Evolutionary conservation across 2,797 vertebrate species (phyloP).

Genomic region (Parambassis ranga): DNA sequence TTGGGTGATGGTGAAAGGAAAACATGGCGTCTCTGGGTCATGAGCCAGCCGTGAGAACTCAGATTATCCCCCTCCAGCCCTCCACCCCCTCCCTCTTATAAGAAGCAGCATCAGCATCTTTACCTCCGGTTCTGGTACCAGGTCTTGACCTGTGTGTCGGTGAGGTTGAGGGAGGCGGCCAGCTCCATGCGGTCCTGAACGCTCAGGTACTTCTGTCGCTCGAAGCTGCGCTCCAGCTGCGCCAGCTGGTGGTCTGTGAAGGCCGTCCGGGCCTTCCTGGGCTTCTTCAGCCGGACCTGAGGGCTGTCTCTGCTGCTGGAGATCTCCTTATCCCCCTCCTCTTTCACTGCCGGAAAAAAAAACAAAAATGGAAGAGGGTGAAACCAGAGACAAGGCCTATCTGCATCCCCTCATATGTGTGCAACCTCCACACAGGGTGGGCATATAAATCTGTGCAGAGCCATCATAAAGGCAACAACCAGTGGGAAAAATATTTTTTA

Average conservation of each 20-base stretch:
- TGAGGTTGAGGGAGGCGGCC: conserved; percentile 97
- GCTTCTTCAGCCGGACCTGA: conserved; percentile 95
- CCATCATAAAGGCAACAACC: neutral
- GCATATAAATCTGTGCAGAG: conserved; percentile 11
- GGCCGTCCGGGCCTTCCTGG: conserved; percentile 95
- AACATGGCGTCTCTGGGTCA: conserved; percentile 41
- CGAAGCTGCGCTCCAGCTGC: conserved; percentile 97
- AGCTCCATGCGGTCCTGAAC: conserved; percentile 99
- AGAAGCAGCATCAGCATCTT: conserved; percentile 21
- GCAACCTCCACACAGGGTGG: neutral
- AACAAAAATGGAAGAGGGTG: neutral
- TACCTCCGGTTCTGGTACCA: conserved; percentile 99
- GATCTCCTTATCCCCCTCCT: conserved; percentile 96
- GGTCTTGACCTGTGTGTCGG: conserved; percentile 98
- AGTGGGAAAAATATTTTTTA: too few relatives aligned
- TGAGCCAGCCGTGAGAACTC: conserved; percentile 31
- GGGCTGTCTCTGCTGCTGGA: conserved; percentile 97
- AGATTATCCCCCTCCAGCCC: neutral
- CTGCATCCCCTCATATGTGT: neutral
- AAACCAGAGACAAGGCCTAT: neutral
- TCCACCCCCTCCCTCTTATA: neutral
- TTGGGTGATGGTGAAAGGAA: conserved; percentile 12
- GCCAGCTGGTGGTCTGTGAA: conserved; percentile 98
- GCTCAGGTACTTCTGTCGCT: conserved; percentile 97
- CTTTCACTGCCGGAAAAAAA: conserved; percentile 84